Base-by-base conservation (phyloP, 2,113 vertebrate species). In the Oostethus manadensis region DNA sequence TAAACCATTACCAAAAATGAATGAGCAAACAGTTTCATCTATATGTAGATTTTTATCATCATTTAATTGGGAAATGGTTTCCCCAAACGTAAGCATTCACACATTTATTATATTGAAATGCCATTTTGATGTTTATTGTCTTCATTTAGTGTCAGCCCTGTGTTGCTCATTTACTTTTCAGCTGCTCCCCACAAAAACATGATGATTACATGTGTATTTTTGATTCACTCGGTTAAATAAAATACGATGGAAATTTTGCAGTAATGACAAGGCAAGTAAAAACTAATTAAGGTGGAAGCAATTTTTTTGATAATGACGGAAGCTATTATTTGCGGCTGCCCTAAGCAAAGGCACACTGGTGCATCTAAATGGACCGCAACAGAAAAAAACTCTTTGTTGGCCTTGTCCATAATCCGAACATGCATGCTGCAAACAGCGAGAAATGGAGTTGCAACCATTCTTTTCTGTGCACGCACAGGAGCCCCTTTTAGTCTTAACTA, bases 231-330 rank as follows among this genome's bases (percentile, higher is more conserved):
- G 51, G 10, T 18, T 4, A 74, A 76, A 64, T 63, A 35, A 74
- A 79, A 68, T 72, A 61, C 56, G 26, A 11, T 61, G 58, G 58
- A 70, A 76, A 77, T 64, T 42, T 53, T 45, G 51, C 78, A 70
- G 65, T 78, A 80, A 79, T 83, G 76, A 78, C 57, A 57, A 58
- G 61, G 62, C 44, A 63, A 66, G 51, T 38, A 68, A 78, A 46
- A 58, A 20, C 56, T 71, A 57, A 70, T 80, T 72, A 79, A 66
- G 50, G 43, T 45, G 1, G 50, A 23, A 42, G 59, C 69, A 78
- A 66, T 84, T 79, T 78, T n/a, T 20, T 66, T 59, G 62, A 69
- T 72, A 59, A 56, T 42, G 10, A 54, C 42, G 57, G 20, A 62
- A 59, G 50, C 14, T 66, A 73, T 58, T 59, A n/a, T 66, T 70